These are phyloP conservation scores for Atta texana DNA, from an alignment of 1,140 invertebrate genomes.

Conservation along the genomic window DNA sequence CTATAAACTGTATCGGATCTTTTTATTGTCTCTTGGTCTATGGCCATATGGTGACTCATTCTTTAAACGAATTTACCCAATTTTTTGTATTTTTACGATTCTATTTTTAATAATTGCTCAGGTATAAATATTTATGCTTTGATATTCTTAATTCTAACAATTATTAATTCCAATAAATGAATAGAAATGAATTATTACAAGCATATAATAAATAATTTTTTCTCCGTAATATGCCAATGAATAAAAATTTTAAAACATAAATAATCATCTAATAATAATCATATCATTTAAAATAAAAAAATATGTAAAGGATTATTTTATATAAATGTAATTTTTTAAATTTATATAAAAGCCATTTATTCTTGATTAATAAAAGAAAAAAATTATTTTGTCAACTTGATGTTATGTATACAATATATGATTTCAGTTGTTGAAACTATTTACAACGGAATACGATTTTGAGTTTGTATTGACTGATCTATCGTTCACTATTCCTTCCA, in stretches of 20 bases:
- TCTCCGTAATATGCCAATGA: background rate
- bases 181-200: background rate
- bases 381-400: background rate
- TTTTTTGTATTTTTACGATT: background rate
- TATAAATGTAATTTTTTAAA: background rate
- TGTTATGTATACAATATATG: background rate
- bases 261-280: too few species aligned
- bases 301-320: constrained; percentile 4
- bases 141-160: background rate
- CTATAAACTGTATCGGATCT: constrained; percentile 45
- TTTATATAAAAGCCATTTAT: background rate
- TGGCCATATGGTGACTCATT: constrained; percentile 19
- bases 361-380: background rate
- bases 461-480: constrained; percentile 21
- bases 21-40: constrained; percentile 19
- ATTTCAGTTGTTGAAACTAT: constrained; percentile 41
- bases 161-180: background rate
- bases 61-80: background rate
- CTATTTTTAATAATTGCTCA: constrained; percentile 11
- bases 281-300: background rate
- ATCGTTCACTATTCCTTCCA: background rate
- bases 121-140: background rate
- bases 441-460: constrained; percentile 37
- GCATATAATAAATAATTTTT: background rate
- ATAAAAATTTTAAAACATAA: background rate